Evolutionary conservation across 2,113 vertebrate species (phyloP).

Genomic region (Carassius gibelio): DNA sequence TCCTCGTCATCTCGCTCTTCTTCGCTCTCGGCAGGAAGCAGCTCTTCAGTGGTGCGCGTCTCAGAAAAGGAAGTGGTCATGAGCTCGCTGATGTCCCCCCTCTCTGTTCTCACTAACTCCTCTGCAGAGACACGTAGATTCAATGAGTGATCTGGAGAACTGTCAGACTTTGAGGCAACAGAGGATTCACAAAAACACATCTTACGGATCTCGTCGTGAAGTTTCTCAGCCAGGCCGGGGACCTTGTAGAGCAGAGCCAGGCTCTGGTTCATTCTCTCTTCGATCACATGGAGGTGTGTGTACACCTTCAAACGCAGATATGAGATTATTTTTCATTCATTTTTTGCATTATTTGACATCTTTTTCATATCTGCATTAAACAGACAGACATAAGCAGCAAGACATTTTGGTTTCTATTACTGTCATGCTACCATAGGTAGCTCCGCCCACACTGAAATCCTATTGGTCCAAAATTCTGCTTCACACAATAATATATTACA

Average conservation of each 20-base stretch:
- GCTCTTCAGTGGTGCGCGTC: conserved; percentile 82
- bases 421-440: neutral
- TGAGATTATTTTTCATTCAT: neutral
- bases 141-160: neutral
- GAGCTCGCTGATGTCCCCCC: conserved; percentile 80
- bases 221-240: conserved; percentile 79
- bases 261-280: conserved; percentile 92
- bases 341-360: neutral
- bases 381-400: neutral
- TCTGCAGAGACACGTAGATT: conserved; percentile 63
- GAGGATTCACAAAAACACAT: neutral
- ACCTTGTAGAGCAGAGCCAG: conserved; percentile 86
- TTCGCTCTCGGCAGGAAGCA: conserved; percentile 79
- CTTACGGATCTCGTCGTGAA: conserved; percentile 85
- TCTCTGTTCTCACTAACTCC: conserved; percentile 78
- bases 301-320: conserved; percentile 77
- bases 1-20: conserved; percentile 81
- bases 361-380: neutral
- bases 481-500: neutral
- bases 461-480: neutral
- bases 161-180: neutral
- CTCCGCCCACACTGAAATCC: neutral
- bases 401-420: neutral
- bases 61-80: conserved; percentile 85
- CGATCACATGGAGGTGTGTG: conserved; percentile 88